Conservation (phyloP, 2,797 vertebrate species). For the Ctenosaura bakeri region DNA sequence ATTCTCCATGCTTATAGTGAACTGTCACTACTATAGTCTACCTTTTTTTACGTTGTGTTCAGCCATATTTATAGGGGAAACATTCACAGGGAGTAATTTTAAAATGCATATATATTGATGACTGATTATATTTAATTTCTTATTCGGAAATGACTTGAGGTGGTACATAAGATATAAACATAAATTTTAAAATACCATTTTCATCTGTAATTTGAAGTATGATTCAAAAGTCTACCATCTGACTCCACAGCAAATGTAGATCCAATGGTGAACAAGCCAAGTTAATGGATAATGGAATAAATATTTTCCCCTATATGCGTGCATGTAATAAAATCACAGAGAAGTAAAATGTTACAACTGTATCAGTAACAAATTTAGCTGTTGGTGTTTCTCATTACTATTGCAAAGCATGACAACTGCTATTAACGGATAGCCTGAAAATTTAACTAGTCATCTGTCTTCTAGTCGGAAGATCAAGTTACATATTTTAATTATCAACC, state of each 20-base stretch:
- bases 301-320: not conserved
- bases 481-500: conserved; percentile 66
- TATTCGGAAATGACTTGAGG: not conserved
- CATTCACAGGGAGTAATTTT: not conserved
- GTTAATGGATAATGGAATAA: not conserved
- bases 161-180: not conserved
- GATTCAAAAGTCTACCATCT: not conserved
- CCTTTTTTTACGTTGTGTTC: not conserved
- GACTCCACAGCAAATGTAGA: not conserved
- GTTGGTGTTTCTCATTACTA: not conserved
- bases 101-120: not conserved
- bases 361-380: conserved; percentile 3
- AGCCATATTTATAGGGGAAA: not conserved
- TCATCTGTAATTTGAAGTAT: conserved; percentile 11
- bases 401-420: conserved; percentile 1
- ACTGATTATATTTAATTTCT: not conserved
- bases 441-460: conserved; percentile 62
- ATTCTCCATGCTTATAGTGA: not conserved
- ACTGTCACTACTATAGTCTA: not conserved
- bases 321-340: not conserved
- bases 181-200: conserved; percentile 29
- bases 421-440: conserved; percentile 62
- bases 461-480: conserved; percentile 60
- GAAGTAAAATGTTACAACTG: not conserved
- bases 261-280: not conserved